Conservation (phyloP, 2,113 vertebrate genomes). For the Clarias batrachus region DNA sequence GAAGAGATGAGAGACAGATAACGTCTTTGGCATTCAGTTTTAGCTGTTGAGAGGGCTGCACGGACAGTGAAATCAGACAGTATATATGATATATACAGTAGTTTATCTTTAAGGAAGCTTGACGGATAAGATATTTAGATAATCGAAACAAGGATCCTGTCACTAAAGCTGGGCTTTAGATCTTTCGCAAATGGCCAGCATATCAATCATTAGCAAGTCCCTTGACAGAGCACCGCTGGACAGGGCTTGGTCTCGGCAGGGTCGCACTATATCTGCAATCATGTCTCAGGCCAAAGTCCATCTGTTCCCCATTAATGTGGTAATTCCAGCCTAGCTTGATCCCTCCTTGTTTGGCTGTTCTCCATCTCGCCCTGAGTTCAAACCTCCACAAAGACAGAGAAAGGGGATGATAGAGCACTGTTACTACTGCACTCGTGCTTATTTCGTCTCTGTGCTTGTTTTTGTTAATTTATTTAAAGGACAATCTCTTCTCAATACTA, state of each 20-base stretch:
- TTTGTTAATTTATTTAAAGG: constrained; percentile 43
- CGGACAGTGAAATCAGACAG: background rate
- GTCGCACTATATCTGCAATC: constrained; percentile 61
- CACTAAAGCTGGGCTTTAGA: constrained; percentile 22
- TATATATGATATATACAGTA: background rate
- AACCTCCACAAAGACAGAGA: constrained; percentile 9
- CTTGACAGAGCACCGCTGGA: constrained; percentile 30
- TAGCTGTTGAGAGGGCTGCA: constrained; percentile 5
- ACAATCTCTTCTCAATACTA: constrained; percentile 53
- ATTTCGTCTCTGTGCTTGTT: constrained; percentile 9
- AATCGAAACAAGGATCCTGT: background rate
- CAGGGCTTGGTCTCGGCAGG: constrained; percentile 42
- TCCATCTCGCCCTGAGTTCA: constrained; percentile 45
- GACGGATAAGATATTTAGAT: constrained; percentile 1
- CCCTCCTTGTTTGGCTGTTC: constrained; percentile 58
- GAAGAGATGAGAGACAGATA: background rate
- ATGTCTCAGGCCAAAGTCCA: constrained; percentile 65
- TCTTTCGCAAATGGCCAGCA: constrained; percentile 32
- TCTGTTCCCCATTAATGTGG: constrained; percentile 73
- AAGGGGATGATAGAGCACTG: background rate
- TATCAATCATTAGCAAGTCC: constrained; percentile 52
- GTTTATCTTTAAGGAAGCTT: background rate
- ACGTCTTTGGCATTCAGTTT: background rate
- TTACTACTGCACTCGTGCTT: background rate
- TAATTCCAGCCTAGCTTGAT: constrained; percentile 57